Evolutionary conservation across 2,888 invertebrate species (phyloP).

Genomic region (Lithodes maja): DNA sequence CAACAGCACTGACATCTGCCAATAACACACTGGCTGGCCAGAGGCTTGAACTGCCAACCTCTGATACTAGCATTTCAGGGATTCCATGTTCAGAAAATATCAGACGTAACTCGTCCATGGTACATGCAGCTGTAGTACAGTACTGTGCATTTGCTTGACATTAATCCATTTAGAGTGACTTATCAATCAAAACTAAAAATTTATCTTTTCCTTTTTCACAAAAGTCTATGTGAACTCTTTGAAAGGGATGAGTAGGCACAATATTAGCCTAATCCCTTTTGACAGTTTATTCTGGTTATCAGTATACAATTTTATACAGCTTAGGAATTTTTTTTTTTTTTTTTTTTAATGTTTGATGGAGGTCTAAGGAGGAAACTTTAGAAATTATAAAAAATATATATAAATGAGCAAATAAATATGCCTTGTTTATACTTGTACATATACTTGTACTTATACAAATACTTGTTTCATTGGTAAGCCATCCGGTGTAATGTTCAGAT

Average conservation of each 20-base stretch:
- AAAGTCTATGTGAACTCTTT: slow-evolving; percentile 14
- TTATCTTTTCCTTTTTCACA: neutral
- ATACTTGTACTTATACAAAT: slow-evolving; percentile 5
- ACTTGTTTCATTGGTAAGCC: neutral
- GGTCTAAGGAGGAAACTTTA: too few species aligned
- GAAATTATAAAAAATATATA: too few species aligned
- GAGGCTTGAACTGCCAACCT: neutral
- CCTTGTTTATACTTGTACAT: neutral
- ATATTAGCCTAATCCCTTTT: too few species aligned
- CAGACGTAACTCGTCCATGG: neutral
- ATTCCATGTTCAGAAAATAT: neutral
- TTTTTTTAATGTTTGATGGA: too few species aligned
- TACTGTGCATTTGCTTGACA: neutral
- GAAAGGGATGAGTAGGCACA: neutral
- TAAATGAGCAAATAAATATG: too few species aligned
- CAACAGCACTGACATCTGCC: too few species aligned
- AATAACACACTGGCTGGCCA: too few species aligned
- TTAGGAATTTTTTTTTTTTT: too few species aligned
- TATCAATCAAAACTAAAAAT: neutral
- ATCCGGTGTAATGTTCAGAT: slow-evolving; percentile 30
- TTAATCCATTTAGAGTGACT: neutral
- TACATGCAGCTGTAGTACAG: neutral
- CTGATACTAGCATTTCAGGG: slow-evolving; percentile 8
- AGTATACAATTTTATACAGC: too few species aligned
- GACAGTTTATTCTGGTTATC: too few species aligned